Evolutionary conservation across 23 tunicate genomes (phyloP).

Genomic region (Halocynthia aurantium): DNA sequence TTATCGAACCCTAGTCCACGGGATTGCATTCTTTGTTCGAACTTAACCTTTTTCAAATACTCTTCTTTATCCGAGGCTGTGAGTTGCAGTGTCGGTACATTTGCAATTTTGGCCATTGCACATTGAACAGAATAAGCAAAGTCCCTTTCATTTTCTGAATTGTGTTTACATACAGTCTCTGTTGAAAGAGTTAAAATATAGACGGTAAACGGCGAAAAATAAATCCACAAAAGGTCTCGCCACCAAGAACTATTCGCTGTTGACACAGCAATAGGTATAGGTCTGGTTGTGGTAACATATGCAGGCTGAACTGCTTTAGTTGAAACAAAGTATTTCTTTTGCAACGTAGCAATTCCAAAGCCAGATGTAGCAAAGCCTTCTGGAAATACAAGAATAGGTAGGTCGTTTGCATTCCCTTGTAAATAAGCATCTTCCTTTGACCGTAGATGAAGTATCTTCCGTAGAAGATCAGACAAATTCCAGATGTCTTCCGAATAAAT

Average conservation of each 20-base stretch:
- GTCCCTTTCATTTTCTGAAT: background rate
- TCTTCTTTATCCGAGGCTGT: background rate
- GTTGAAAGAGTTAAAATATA: background rate
- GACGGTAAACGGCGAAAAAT: constrained; percentile 8
- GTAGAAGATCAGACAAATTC: background rate
- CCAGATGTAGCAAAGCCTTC: constrained; percentile 16
- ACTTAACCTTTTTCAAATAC: background rate
- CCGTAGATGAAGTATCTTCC: background rate
- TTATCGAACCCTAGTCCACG: background rate
- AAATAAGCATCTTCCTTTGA: too few species aligned
- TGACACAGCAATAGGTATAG: background rate
- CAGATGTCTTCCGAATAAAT: constrained; percentile 4
- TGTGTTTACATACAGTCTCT: background rate
- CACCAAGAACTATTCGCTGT: constrained; percentile 1
- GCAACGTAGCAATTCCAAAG: background rate
- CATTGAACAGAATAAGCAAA: background rate
- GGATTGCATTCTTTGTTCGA: background rate
- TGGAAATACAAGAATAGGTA: constrained; percentile 8
- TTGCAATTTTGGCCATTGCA: background rate
- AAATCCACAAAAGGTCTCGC: constrained; percentile 14
- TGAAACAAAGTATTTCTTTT: background rate
- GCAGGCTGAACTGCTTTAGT: background rate
- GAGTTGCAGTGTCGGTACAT: background rate
- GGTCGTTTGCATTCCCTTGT: constrained; percentile 1
- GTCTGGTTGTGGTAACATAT: background rate